Evolutionary conservation across 2,888 invertebrate genomes (phyloP), one percentile per base, ranked within the genome.

Genomic region (Dysmachus trigonus): DNA sequence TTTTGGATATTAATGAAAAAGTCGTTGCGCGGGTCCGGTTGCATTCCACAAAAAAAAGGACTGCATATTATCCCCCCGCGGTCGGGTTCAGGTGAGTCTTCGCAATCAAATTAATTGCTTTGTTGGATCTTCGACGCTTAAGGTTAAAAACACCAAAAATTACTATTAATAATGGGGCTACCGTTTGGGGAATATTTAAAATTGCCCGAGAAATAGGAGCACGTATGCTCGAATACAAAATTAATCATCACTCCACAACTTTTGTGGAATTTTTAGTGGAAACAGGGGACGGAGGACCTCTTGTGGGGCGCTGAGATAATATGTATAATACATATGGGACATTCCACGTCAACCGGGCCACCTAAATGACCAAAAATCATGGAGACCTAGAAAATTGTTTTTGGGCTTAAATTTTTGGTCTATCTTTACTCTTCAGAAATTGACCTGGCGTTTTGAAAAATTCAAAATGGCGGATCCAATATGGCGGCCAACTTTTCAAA

Each of bases 1-100:
- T 77, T 77, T 62, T 41, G 41, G 27, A 38, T 47, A 47, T 33
- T 77, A 77, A 77, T 77, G 33, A 77, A 77, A 77, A 77, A 77
- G 33, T 33, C 35, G 3, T 18, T 13, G 76, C 10, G 8, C 62
- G 1, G 18, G 27, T n/a, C 27, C 22, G 18, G 22, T n/a, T 35
- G 76, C 35, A 62, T 62, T 62, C 62, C 62, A 22, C 1, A 62
- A 62, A 27, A 47, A 47, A 33, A 33, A 33, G 6, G n/a, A 18
- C n/a, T 74, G 74, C n/a, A n/a, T n/a, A 74, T 74, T 5, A 74
- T 33, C 30, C 8, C 35, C 13, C n/a, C 8, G 53, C 53, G 2
- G 53, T 7, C 38, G 76, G 2, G 13, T 13, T 8, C 38, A 33
- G 33, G 76, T 76, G 76, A 33, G 18, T 35, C 35, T 31, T 73